A percentile compares a stretch with the other conserved stretches of the same genome.
Conservation (phyloP, 2,113 vertebrate genomes). For the Tetrao urogallus region DNA sequence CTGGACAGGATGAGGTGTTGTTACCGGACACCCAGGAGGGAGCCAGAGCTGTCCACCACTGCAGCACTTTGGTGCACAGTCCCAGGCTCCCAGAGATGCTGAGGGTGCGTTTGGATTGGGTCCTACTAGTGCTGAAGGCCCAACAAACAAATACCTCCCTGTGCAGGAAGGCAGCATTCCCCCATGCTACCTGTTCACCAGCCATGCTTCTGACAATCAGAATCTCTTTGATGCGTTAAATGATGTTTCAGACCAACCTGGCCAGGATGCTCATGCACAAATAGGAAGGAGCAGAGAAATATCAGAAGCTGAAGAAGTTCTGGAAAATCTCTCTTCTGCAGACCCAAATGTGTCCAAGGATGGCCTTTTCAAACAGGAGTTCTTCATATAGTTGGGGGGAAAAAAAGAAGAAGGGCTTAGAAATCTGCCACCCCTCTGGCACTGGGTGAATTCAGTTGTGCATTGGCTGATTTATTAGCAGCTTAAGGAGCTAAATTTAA, state of each 20-base stretch:
- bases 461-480: not conserved
- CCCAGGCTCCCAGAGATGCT: not conserved
- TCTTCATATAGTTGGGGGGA: slow-evolving; percentile 30
- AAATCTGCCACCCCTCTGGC: not conserved
- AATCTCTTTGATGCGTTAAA: not conserved
- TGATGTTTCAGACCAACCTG: not conserved
- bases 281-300: not conserved
- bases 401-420: not conserved
- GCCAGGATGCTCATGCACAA: not conserved
- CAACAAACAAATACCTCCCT: not conserved
- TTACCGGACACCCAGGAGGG: not conserved
- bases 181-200: not conserved
- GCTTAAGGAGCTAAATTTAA: not conserved
- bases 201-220: not conserved
- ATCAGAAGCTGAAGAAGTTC: not conserved
- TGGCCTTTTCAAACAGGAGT: slow-evolving; percentile 35
- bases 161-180: not conserved
- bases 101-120: not conserved
- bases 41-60: not conserved
- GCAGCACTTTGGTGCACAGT: not conserved
- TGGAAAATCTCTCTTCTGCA: not conserved
- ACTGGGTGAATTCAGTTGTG: not conserved
- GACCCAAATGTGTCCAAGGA: not conserved
- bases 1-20: not conserved
- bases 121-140: not conserved